Percentiles rank a stretch among this genome's conserved stretches.
Evolutionary conservation across 1,140 invertebrate genomes (phyloP).

Genomic region (Lamellibrachia luymesi): DNA sequence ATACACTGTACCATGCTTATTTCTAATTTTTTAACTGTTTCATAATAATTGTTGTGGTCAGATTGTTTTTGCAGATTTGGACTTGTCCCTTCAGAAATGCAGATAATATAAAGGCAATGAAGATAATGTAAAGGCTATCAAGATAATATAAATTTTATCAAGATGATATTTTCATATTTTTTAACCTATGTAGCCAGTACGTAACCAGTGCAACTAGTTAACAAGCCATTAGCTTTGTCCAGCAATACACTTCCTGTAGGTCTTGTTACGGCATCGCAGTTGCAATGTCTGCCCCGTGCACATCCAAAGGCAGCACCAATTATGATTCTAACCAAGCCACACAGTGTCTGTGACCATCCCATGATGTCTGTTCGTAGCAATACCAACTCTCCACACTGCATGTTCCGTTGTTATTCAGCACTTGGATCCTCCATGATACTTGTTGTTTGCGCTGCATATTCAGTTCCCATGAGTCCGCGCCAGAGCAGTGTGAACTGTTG

Average conservation of each 20-base stretch:
- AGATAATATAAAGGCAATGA: too few relatives aligned
- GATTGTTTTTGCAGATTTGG: too few relatives aligned
- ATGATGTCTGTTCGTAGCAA: background rate
- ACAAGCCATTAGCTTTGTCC: background rate
- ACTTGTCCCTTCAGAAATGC: too few relatives aligned
- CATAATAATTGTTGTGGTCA: too few relatives aligned
- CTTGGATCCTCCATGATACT: background rate
- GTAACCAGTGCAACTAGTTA: background rate
- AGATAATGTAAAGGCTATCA: too few relatives aligned
- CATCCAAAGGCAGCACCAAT: background rate
- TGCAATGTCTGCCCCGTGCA: background rate
- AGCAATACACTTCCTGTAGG: background rate
- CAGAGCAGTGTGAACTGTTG: constrained; percentile 64
- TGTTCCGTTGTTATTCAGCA: background rate
- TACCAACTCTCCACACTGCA: background rate
- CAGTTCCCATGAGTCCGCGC: constrained; percentile 59
- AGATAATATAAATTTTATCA: too few relatives aligned
- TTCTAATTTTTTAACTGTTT: too few relatives aligned
- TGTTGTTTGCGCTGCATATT: constrained; percentile 54
- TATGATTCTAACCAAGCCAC: background rate
- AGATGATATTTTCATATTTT: too few relatives aligned
- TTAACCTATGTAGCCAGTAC: background rate
- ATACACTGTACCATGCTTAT: too few relatives aligned
- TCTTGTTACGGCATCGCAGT: background rate
- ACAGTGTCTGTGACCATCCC: background rate